Percentiles rank a stretch among this genome's conserved stretches.
These are phyloP conservation scores for Camelus bactrianus DNA, from an alignment of 2,113 vertebrate species.

Conservation along the genomic window DNA sequence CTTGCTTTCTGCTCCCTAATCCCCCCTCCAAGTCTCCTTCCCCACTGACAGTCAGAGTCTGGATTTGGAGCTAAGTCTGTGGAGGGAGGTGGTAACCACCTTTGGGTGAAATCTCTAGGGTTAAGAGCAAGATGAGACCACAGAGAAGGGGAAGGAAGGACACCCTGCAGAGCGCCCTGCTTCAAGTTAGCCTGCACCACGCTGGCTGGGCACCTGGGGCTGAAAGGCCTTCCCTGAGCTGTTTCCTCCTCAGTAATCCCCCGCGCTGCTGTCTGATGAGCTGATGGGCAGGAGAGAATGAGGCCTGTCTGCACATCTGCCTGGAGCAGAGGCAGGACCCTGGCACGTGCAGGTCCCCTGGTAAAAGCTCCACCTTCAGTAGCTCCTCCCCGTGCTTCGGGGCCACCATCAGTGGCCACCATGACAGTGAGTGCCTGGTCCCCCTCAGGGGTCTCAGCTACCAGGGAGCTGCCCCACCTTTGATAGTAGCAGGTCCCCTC, in stretches of 20 bases:
- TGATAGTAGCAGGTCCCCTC: not conserved
- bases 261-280: not conserved
- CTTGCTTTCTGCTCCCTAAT: not conserved
- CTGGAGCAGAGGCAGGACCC: not conserved
- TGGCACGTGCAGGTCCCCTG: not conserved
- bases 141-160: not conserved
- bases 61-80: not conserved
- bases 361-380: rapidly evolving
- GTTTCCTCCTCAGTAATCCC: rapidly evolving
- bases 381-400: not conserved
- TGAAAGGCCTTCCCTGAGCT: not conserved
- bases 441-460: not conserved
- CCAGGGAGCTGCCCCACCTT: not conserved
- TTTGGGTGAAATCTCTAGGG: not conserved
- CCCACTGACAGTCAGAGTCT: not conserved
- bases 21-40: no score
- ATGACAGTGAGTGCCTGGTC: not conserved
- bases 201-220: not conserved
- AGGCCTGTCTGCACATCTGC: not conserved
- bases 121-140: not conserved
- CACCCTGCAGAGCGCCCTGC: not conserved
- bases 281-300: not conserved
- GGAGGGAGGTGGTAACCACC: not conserved
- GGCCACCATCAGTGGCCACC: not conserved
- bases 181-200: not conserved